Conservation (phyloP, 2,888 invertebrate genomes). For the Thereva unica region DNA sequence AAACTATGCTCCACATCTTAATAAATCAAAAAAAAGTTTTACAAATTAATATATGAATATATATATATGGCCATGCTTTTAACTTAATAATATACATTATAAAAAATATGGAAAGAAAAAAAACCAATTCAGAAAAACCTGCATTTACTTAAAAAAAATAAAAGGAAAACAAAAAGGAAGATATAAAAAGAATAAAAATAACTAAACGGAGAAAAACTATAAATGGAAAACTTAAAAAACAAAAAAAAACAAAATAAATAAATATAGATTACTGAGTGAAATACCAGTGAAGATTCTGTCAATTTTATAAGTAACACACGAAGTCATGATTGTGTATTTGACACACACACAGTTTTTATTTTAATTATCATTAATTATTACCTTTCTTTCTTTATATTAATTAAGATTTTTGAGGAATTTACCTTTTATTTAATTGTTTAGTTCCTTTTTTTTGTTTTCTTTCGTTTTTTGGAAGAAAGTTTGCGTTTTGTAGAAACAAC, state of each 20-base stretch:
- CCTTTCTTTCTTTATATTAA: too few relatives aligned
- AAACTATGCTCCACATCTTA: constrained; percentile 37
- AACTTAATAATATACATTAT: constrained; percentile 23
- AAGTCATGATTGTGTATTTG: too few relatives aligned
- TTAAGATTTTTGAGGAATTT: too few relatives aligned
- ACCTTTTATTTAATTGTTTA: too few relatives aligned
- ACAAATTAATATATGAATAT: constrained; percentile 35
- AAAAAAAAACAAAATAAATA: constrained; percentile 38
- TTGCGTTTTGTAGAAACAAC: neutral
- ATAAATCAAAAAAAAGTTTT: constrained; percentile 36
- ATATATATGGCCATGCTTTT: constrained; percentile 40
- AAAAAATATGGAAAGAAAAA: too few relatives aligned
- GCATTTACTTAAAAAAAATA: constrained; percentile 36
- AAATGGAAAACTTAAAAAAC: constrained; percentile 31
- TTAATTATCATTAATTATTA: too few relatives aligned
- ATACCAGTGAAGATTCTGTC: constrained; percentile 25
- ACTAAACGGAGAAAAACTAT: too few relatives aligned
- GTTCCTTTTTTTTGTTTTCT: constrained; percentile 1
- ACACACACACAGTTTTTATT: neutral
- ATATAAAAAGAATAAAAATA: too few relatives aligned
- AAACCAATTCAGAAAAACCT: constrained; percentile 13
- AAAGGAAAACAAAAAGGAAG: constrained; percentile 3
- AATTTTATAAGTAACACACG: neutral
- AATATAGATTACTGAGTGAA: constrained; percentile 12
- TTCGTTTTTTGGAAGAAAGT: constrained; percentile 13